These are phyloP conservation scores for Hippopotamyrus pictus DNA, from an alignment of 2,797 vertebrate genomes.

Conservation along the genomic window DNA sequence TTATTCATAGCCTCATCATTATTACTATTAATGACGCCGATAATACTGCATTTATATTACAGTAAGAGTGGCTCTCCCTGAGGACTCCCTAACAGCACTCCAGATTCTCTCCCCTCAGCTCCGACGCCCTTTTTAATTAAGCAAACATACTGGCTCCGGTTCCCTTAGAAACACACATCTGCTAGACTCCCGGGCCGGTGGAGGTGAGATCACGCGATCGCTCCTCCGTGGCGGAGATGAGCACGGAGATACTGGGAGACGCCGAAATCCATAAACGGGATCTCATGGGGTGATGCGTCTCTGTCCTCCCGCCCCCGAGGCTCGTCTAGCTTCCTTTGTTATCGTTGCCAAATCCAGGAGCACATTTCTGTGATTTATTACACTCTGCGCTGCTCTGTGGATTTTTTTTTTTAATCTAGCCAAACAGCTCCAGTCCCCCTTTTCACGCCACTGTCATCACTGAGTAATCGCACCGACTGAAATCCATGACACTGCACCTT, in stretches of 20 bases:
- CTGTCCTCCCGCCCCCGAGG: background rate
- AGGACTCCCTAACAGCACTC: background rate
- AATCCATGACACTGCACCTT: background rate
- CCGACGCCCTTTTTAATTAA: background rate
- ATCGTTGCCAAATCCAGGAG: background rate
- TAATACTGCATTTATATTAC: background rate
- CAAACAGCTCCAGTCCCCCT: background rate
- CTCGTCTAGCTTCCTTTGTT: background rate
- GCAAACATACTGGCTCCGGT: background rate
- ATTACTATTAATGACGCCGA: background rate
- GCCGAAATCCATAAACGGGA: background rate
- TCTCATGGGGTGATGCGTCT: background rate
- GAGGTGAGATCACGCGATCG: background rate
- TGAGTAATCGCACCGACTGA: background rate
- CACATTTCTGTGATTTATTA: background rate
- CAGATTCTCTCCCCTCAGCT: background rate
- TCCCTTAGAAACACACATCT: background rate
- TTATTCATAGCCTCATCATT: background rate
- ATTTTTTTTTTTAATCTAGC: conserved; percentile 8
- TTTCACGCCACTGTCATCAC: background rate
- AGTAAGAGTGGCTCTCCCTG: background rate
- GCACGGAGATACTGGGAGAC: background rate
- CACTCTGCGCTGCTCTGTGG: too few species aligned
- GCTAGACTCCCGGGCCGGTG: background rate
- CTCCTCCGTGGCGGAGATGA: background rate